Evolutionary conservation across 2,113 vertebrate species (phyloP), one percentile per base, ranked within the genome.

Genomic region (Scytalopus superciliaris): DNA sequence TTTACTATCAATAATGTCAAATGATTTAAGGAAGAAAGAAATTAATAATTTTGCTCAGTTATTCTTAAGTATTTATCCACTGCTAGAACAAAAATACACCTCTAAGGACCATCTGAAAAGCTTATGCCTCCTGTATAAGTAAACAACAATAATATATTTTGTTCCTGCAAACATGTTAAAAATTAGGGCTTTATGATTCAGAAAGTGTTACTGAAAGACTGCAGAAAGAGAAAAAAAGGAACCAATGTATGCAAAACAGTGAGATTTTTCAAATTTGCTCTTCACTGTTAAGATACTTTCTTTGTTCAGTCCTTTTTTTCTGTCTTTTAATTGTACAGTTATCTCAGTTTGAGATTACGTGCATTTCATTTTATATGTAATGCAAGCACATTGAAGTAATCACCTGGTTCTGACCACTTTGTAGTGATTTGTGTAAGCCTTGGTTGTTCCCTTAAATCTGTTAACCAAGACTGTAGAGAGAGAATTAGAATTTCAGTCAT

Each of bases 261-360:
- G 19, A 64, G 33, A 49, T 28, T 74, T 87, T 77, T 74, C 17
- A 66, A 33, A 64, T 75, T 57, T 74, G 19, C 13, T 50, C 12
- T 84, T 73, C 28, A 14, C 16, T 12, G 5, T 13, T 75, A 64
- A 33, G 37, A n/a, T 87, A 12, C 35, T 37, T 55, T 35, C 87
- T 79, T 83, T 2, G 2, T 63, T 67, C 28, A 12, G 8, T 40
- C 45, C 1, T 40, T 57, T 69, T 56, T 44, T 76, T 35, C 39
- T 74, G 12, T 80, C 64, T 70, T 67, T 80, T 75, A 35, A 44
- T 64, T 16, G 69, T 67, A 45, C 6, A 33, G 39, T 70, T 1
- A 0, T 64, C 31, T 84, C 50, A 45, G 8, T 82, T 53, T 55
- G 22, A 89, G 33, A 72, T 14, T 59, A 11, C 0, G 0, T 66